Percentiles rank a stretch among this genome's conserved stretches.
These are phyloP conservation scores for Germaria angustata DNA, from an alignment of 2,888 invertebrate species.

Conservation along the genomic window DNA sequence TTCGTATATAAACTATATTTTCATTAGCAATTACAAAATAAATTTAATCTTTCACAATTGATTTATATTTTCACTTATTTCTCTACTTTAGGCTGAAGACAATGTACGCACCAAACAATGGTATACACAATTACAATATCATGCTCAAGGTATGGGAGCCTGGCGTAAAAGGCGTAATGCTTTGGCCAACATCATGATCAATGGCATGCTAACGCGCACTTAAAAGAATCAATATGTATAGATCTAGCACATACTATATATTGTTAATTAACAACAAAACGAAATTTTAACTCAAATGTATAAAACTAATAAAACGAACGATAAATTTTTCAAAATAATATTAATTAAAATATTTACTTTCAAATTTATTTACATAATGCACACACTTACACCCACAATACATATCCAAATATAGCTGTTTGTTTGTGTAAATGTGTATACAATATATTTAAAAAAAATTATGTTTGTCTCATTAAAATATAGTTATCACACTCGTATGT, in stretches of 20 bases:
- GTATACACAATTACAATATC: constrained; percentile 94
- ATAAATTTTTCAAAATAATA: constrained; percentile 8
- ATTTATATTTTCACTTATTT: constrained; percentile 19
- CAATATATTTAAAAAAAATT: constrained; percentile 21
- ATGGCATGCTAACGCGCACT: constrained; percentile 84
- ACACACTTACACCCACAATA: background rate
- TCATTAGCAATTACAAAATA: background rate
- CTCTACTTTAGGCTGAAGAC: constrained; percentile 88
- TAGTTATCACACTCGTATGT: background rate
- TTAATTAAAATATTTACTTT: constrained; percentile 29
- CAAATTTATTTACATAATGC: background rate
- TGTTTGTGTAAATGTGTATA: constrained; percentile 5
- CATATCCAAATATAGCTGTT: background rate
- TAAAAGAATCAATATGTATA: constrained; percentile 36
- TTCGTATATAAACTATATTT: no score
- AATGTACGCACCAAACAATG: constrained; percentile 91
- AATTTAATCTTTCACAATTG: background rate
- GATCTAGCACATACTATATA: background rate
- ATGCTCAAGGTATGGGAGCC: constrained; percentile 94
- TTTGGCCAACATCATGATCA: constrained; percentile 98
- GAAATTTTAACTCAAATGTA: constrained; percentile 32
- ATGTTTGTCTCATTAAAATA: constrained; percentile 42
- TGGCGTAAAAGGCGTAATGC: constrained; percentile 96
- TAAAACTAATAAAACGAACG: constrained; percentile 52
- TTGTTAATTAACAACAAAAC: background rate